Conservation (phyloP, 2,113 vertebrate genomes). For the Bubalus kerabau region DNA sequence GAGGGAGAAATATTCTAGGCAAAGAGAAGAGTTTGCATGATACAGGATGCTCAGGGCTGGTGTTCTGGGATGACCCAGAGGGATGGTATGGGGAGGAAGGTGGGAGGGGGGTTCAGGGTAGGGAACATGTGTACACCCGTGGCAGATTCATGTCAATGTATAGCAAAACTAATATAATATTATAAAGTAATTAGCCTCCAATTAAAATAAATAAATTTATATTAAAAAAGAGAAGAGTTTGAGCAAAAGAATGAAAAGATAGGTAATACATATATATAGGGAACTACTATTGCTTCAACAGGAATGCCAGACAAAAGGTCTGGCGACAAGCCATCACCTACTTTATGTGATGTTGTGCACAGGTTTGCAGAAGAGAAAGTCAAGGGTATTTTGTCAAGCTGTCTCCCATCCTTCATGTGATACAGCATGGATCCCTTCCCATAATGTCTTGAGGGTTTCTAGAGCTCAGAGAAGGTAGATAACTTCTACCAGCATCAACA, state of each 20-base stretch:
- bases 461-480: not conserved
- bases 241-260: not conserved
- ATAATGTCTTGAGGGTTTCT: not conserved
- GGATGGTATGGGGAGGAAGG: no score
- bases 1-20: not conserved
- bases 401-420: not conserved
- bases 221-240: not conserved
- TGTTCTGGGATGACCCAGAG: no score
- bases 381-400: not conserved
- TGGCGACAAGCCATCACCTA: not conserved
- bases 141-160: no score
- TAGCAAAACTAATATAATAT: no score
- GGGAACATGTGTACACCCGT: no score
- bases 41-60: no score
- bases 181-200: no score
- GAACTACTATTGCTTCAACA: not conserved
- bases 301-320: not conserved
- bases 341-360: not conserved
- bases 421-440: not conserved
- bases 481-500: not conserved
- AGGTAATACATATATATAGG: no score
- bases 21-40: not conserved
- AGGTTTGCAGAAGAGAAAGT: not conserved
- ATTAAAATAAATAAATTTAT: no score
- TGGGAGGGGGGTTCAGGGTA: no score